A percentile compares a stretch with the other conserved stretches of the same genome.
Evolutionary conservation across 2,888 invertebrate species (phyloP).

Genomic region (Didymodactylos carnosus): DNA sequence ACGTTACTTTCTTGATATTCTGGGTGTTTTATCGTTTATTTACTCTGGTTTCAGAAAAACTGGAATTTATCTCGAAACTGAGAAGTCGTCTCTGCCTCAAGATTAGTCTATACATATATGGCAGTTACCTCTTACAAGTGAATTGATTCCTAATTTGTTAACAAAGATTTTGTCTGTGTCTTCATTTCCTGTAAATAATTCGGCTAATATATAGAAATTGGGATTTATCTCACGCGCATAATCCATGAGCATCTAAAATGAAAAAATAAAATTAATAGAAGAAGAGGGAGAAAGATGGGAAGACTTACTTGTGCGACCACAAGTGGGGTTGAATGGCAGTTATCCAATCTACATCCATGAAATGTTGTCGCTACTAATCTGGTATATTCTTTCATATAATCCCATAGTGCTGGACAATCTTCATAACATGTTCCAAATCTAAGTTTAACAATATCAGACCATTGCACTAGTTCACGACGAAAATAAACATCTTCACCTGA

Average conservation of each 20-base stretch:
- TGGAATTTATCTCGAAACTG: no score
- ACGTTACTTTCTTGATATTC: no score
- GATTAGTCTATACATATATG: background rate
- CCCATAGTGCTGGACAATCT: conserved; percentile 81
- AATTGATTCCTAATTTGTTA: conserved; percentile 80
- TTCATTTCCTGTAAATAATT: conserved; percentile 87
- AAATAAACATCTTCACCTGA: conserved; percentile 54
- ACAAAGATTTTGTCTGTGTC: conserved; percentile 86
- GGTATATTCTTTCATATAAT: conserved; percentile 75
- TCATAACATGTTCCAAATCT: conserved; percentile 44
- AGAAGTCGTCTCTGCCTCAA: no score
- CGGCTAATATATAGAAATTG: conserved; percentile 87
- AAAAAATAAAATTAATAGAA: no score
- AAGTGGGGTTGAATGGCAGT: conserved; percentile 93
- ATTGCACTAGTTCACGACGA: conserved; percentile 72
- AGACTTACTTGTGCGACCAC: conserved; percentile 65
- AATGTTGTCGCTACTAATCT: conserved; percentile 72
- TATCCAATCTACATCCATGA: conserved; percentile 85
- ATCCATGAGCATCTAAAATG: conserved; percentile 69
- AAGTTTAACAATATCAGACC: conserved; percentile 90
- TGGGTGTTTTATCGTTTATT: no score
- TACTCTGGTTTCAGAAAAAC: no score
- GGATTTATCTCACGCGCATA: conserved; percentile 65
- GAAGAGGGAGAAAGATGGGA: no score
- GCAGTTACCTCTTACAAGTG: conserved; percentile 44